These are phyloP conservation scores for Meles meles DNA, from an alignment of 2,113 vertebrate species.

Conservation along the genomic window DNA sequence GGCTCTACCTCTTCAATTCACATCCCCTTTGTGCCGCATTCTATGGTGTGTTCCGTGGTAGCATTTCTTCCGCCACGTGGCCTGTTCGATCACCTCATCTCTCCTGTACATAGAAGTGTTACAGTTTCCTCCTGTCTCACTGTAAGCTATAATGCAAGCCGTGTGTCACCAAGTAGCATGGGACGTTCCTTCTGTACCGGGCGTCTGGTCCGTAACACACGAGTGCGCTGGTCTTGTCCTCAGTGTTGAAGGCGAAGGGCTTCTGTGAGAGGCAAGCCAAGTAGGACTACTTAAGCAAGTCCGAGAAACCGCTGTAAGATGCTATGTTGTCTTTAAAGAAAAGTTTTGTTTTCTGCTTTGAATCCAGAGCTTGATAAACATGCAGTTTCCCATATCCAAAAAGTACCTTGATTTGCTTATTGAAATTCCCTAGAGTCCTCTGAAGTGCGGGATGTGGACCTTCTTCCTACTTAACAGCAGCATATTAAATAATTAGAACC, in stretches of 20 bases:
- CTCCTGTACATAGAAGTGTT: background rate
- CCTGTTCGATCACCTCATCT: background rate
- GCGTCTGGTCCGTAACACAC: background rate
- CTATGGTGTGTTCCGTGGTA: background rate
- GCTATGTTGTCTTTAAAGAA: background rate
- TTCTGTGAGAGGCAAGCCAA: background rate
- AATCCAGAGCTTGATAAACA: constrained; percentile 22
- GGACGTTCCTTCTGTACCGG: background rate
- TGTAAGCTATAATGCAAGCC: background rate
- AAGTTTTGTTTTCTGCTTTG: constrained; percentile 15
- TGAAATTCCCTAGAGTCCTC: constrained; percentile 23
- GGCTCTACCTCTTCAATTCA: background rate
- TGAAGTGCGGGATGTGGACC: background rate
- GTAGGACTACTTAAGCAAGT: background rate
- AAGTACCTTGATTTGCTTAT: constrained; percentile 22
- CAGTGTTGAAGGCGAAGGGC: background rate
- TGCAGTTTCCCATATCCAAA: background rate
- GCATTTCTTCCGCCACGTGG: background rate
- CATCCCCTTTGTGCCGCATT: background rate
- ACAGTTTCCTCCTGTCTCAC: background rate
- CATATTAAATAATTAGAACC: background rate
- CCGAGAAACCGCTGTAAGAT: background rate
- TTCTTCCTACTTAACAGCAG: background rate
- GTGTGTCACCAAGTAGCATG: background rate
- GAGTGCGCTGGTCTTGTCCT: background rate